A percentile compares a stretch with the other conserved stretches of the same genome.
Conservation (phyloP, 2,888 invertebrate species). For the Heliconius cydno region DNA sequence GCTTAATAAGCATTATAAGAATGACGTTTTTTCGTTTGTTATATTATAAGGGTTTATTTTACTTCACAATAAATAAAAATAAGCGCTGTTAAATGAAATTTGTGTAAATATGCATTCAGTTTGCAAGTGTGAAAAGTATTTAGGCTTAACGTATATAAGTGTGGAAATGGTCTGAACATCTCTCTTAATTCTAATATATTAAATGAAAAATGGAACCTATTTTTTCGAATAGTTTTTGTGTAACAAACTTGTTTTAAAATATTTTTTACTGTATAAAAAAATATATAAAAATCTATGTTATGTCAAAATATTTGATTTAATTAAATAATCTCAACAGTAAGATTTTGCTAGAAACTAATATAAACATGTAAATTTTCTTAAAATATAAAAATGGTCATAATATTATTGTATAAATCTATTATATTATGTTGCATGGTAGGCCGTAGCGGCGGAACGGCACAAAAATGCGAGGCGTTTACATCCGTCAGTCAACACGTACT, state of each 20-base stretch:
- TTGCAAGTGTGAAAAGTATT: background rate
- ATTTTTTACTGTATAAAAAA: background rate
- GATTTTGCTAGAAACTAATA: background rate
- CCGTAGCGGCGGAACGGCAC: too few relatives aligned
- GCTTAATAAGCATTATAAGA: background rate
- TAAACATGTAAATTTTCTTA: background rate
- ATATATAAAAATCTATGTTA: too few relatives aligned
- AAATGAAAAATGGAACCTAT: slow-evolving; percentile 3
- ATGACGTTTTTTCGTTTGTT: background rate
- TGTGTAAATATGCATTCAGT: slow-evolving; percentile 8
- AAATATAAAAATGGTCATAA: background rate
- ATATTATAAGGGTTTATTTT: background rate
- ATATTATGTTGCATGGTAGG: background rate
- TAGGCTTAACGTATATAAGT: slow-evolving; percentile 15
- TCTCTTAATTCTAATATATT: background rate
- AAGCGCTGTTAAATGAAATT: background rate
- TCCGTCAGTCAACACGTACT: too few relatives aligned
- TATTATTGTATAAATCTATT: background rate
- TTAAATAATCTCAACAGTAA: background rate
- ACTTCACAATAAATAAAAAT: background rate
- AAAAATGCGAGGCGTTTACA: too few relatives aligned
- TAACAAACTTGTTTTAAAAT: background rate
- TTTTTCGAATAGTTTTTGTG: background rate
- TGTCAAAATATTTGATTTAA: background rate
- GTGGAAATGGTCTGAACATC: slow-evolving; percentile 7